Percentiles rank a stretch among this genome's conserved stretches.
Conservation (phyloP, 2,888 invertebrate genomes). For the Limnephilus auricula region DNA sequence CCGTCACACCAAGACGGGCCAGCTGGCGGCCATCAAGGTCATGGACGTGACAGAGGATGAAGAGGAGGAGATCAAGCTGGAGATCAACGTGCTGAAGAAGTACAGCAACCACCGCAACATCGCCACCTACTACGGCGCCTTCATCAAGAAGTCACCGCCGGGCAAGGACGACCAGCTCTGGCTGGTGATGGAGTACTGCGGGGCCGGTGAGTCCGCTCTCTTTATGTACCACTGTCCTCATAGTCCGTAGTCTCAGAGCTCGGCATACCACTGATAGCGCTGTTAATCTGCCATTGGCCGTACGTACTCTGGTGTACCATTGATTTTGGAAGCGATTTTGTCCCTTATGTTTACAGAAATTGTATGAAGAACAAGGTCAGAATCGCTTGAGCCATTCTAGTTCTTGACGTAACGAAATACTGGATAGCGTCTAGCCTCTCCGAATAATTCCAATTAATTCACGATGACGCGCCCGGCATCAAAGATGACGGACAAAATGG, state of each 20-base stretch:
- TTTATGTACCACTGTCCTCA: background rate
- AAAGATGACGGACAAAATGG: too few species aligned
- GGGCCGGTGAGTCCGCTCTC: slow-evolving; percentile 83
- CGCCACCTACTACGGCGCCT: slow-evolving; percentile 99
- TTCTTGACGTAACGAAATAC: too few species aligned
- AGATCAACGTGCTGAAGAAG: slow-evolving; percentile 99
- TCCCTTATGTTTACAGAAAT: too few species aligned
- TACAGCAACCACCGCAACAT: slow-evolving; percentile 99
- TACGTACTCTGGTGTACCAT: too few species aligned
- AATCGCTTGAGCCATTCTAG: too few species aligned
- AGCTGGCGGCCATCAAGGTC: slow-evolving; percentile 99
- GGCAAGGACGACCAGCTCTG: slow-evolving; percentile 99
- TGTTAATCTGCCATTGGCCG: too few species aligned
- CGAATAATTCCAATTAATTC: too few species aligned
- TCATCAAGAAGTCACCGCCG: slow-evolving; percentile 98
- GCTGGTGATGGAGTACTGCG: slow-evolving; percentile 99
- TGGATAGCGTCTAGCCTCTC: too few species aligned
- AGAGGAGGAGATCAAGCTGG: slow-evolving; percentile 99
- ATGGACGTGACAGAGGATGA: slow-evolving; percentile 99
- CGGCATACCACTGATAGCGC: background rate
- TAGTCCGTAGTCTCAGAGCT: background rate
- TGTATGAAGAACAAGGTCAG: too few species aligned
- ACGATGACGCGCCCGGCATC: too few species aligned
- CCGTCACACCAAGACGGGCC: slow-evolving; percentile 99
- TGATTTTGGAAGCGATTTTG: too few species aligned